Percentiles rank a stretch among this genome's conserved stretches.
phyloP scores from a whole-genome alignment of 53 echinoderm and acorn worm genomes.

The Temnopleurus reevesii region DNA sequence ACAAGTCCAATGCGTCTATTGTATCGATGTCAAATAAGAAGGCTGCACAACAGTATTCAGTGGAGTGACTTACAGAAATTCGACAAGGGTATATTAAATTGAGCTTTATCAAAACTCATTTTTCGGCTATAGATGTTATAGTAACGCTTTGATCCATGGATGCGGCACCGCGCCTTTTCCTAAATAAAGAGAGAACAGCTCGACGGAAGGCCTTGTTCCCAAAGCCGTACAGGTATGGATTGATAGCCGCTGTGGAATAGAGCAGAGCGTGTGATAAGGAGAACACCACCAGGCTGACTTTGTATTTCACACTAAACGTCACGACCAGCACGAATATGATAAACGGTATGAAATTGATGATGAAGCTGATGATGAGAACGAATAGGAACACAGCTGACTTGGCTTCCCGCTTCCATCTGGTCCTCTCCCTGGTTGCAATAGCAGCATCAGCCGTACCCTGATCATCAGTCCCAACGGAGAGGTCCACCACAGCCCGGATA shows the following conservation, averaged over 20 bases:
- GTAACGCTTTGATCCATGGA: not conserved
- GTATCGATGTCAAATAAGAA: no score
- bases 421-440: not conserved
- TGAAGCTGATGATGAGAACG: slow-evolving; percentile 39
- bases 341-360: not conserved
- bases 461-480: not conserved
- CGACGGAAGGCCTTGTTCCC: slow-evolving; percentile 58
- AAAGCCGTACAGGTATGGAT: slow-evolving; percentile 65
- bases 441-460: not conserved
- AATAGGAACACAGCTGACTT: slow-evolving; percentile 36
- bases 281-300: not conserved
- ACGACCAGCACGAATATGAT: not conserved
- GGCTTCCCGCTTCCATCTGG: not conserved
- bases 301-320: not conserved
- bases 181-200: slow-evolving; percentile 21
- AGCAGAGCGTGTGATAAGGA: slow-evolving; percentile 50
- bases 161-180: not conserved
- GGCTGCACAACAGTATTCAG: no score
- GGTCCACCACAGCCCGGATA: slow-evolving; percentile 25
- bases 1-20: no score
- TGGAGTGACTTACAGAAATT: no score
- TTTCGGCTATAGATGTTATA: not conserved
- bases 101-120: no score
- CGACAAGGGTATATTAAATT: no score
- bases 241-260: slow-evolving; percentile 47